phyloP scores from a whole-genome alignment of 2,888 invertebrate genomes.

The Suillia variegata region DNA sequence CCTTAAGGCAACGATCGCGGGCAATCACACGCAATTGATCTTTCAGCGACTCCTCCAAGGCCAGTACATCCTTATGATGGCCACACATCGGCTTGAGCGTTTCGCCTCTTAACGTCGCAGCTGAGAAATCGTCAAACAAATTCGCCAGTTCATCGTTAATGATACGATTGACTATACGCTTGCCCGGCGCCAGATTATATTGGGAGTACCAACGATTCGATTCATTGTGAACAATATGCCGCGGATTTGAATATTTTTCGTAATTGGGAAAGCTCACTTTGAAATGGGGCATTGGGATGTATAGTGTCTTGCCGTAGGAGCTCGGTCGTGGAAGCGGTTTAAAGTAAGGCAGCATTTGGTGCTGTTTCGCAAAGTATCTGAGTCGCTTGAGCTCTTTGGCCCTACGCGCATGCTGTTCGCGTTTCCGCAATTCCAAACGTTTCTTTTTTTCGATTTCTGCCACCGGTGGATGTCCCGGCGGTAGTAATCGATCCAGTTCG shows the following conservation, averaged over 20 bases:
- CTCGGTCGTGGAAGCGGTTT: conserved; percentile 18
- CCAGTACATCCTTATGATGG: not conserved
- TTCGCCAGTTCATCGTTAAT: conserved; percentile 17
- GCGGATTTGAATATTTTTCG: conserved; percentile 18
- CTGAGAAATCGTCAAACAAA: not conserved
- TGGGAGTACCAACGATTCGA: conserved; percentile 33
- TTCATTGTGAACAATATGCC: conserved; percentile 19
- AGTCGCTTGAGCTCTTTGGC: rapidly evolving
- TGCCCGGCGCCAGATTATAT: conserved; percentile 33
- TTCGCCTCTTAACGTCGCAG: no score
- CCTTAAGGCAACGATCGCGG: no score
- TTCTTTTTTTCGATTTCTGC: not conserved
- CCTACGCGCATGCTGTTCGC: no score
- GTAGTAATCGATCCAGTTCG: conserved; percentile 52
- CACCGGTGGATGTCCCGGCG: conserved; percentile 34
- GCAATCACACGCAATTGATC: no score
- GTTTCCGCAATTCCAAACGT: not conserved
- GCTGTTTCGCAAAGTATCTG: conserved; percentile 26
- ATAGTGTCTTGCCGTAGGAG: conserved; percentile 20
- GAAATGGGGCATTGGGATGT: not conserved
- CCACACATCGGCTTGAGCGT: no score
- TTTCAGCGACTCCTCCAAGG: no score
- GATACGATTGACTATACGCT: conserved; percentile 30
- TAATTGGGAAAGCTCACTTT: conserved; percentile 18
- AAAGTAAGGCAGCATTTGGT: no score